Conservation (phyloP, 1,140 invertebrate species). For the Cotesia chilonis region DNA sequence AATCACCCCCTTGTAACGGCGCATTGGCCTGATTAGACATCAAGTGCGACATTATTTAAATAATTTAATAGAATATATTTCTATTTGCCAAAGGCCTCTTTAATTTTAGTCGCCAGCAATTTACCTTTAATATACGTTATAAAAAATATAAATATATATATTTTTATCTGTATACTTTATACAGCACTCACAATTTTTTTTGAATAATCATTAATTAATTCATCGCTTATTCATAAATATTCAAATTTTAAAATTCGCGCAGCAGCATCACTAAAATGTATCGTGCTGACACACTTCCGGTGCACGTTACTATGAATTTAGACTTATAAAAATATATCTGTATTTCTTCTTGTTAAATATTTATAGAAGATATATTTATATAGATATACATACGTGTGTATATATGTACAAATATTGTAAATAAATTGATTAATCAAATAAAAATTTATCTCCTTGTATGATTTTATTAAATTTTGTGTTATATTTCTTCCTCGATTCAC, state of each 20-base stretch:
- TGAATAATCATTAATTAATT: not conserved
- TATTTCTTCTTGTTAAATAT: conserved; percentile 3
- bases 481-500: too few relatives aligned
- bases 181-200: not conserved
- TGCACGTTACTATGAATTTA: not conserved
- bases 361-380: conserved; percentile 5
- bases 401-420: conserved; percentile 2
- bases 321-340: not conserved
- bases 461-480: too few relatives aligned
- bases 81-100: not conserved
- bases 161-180: too few relatives aligned
- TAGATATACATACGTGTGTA: not conserved
- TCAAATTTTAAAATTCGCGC: conserved; percentile 1
- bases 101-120: conserved; percentile 16
- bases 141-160: too few relatives aligned
- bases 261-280: conserved; percentile 6
- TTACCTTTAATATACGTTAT: not conserved
- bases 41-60: conserved; percentile 55
- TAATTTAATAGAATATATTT: conserved; percentile 23
- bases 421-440: too few relatives aligned
- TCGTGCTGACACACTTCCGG: conserved; percentile 29
- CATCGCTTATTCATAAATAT: not conserved
- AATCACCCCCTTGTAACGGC: conserved; percentile 55
- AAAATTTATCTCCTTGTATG: too few relatives aligned
- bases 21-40: conserved; percentile 46